Conservation (phyloP, 2,888 invertebrate genomes). For the Lumbricus terrestris region DNA sequence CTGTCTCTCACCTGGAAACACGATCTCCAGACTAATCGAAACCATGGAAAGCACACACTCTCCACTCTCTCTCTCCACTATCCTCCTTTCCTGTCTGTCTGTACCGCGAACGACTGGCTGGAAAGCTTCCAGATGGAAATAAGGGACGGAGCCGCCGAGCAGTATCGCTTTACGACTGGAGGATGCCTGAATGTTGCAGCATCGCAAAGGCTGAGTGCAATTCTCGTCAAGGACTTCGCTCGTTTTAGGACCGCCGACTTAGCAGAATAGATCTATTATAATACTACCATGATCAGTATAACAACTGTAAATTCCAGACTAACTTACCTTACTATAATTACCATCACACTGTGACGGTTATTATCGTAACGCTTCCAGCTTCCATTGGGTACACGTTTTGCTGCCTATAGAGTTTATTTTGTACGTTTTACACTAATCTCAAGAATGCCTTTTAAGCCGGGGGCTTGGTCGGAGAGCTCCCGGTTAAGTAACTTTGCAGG, state of each 20-base stretch:
- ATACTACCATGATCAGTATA: neutral
- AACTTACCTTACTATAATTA: neutral
- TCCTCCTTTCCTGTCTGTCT: neutral
- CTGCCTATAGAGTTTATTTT: too few relatives aligned
- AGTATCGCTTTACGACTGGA: constrained; percentile 3
- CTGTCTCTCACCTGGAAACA: neutral
- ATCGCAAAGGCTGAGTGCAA: neutral
- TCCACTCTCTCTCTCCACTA: neutral
- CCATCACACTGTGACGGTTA: too few relatives aligned
- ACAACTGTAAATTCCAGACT: neutral
- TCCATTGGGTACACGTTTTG: too few relatives aligned
- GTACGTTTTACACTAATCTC: too few relatives aligned
- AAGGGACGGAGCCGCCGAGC: neutral
- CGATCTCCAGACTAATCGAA: neutral
- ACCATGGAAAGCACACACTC: neutral
- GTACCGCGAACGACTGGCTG: neutral
- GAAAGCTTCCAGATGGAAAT: neutral
- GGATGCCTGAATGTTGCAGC: neutral
- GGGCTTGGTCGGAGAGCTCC: too few relatives aligned
- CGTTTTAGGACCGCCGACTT: neutral
- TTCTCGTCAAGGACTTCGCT: neutral
- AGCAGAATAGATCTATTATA: too few relatives aligned
- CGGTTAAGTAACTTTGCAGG: too few relatives aligned
- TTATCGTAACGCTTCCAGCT: too few relatives aligned
- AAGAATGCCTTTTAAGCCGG: too few relatives aligned